Evolutionary conservation across 2,888 invertebrate species (phyloP), one percentile per base, ranked within the genome.

Genomic region (Portevinia maculata): DNA sequence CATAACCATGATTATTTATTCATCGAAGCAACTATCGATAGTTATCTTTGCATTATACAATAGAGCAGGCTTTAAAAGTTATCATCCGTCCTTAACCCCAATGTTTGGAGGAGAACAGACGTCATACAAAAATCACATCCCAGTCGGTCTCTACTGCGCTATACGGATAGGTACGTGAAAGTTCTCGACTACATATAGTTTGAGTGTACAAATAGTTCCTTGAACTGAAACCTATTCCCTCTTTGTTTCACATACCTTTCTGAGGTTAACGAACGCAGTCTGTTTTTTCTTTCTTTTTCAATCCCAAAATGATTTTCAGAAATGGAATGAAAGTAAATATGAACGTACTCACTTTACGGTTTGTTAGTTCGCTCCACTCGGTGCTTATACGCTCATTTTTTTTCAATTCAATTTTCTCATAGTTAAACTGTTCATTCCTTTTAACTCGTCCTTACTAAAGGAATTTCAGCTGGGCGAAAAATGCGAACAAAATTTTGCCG

Each of bases 211-310:
- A 55, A 50, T 9, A 70, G 64, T 78, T 78, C 57, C 24, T 55
- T 71, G 34, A 39, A 69, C 57, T 15, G 28, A 46, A 32, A 3
- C 59, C n/a, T 17, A 32, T 30, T 65, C 32, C 37, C 19, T 57
- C 60, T 67, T 83, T 78, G 71, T 76, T 76, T 71, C 15, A 30
- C 53, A 41, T 60, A 46, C 28, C 41, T 37, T 55, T 50, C 55
- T 13, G 13, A 59, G 79, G 79, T 75, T 75, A 81, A 81, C 64
- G 75, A 71, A 79, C 78, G 46, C 46, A 37, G 11, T 57, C 21
- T 65, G 9, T 24, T 52, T 17, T 55, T 59, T 30, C 7, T 59
- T 57, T 64, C 39, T 15, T 39, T 65, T 60, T 50, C 13, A 32
- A 15, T 48, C 34, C 60, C 30, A 15, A 17, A 30, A 34, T 9